Percentiles rank a stretch among this genome's conserved stretches.
These are phyloP conservation scores for Petrolisthes manimaculis DNA, from an alignment of 2,888 invertebrate genomes.

Conservation along the genomic window DNA sequence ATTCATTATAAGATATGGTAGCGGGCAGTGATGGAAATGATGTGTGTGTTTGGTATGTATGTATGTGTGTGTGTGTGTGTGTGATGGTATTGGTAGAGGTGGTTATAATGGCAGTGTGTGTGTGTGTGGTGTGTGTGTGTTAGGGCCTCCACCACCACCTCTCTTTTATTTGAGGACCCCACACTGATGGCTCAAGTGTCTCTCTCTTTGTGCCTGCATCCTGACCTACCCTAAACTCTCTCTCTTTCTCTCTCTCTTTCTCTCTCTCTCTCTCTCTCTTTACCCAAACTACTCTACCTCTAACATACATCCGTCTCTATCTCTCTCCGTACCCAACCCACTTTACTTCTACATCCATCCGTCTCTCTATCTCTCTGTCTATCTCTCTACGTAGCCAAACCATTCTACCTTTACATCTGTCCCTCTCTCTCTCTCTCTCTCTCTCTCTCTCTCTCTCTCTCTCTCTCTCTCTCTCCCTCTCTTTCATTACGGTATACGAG, in stretches of 20 bases:
- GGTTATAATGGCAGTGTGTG: background rate
- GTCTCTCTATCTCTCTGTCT: slow-evolving; percentile 10
- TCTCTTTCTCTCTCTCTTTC: slow-evolving; percentile 17
- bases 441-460: slow-evolving; percentile 5
- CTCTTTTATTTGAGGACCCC: background rate
- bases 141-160: background rate
- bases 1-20: too few species aligned
- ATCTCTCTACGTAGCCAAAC: background rate
- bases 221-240: background rate
- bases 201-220: background rate
- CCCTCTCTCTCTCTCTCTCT: slow-evolving; percentile 10
- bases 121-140: background rate
- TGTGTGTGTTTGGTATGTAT: too few species aligned
- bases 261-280: slow-evolving; percentile 14
- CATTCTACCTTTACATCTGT: background rate
- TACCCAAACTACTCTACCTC: background rate
- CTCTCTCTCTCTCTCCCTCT: background rate
- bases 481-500: background rate
- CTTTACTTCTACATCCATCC: background rate
- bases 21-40: background rate
- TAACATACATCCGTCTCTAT: background rate
- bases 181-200: background rate
- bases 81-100: too few species aligned
- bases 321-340: background rate
- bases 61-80: too few species aligned